Base-by-base conservation (phyloP, 2,888 invertebrate genomes). In the Micropterix aruncella region DNA sequence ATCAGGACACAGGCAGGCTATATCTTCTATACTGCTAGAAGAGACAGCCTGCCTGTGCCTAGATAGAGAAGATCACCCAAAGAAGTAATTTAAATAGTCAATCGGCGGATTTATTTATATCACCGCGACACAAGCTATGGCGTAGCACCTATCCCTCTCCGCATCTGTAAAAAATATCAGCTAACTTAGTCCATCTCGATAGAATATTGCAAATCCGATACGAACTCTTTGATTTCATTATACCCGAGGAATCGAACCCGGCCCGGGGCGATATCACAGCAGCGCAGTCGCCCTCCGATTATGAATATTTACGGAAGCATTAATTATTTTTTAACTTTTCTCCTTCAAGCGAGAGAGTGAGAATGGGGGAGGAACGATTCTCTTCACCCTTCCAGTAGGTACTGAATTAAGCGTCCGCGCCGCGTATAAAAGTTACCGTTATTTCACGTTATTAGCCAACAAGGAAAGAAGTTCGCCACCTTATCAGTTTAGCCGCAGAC, bases 241-340 rank as follows among this genome's bases (percentile, higher is more conserved):
- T n/a, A 27, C 27, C 27, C 27, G 27, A 5, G 27, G 27, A 27
- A 27, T 27, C 27, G 27, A 27, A 27, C 27, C 27, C 27, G 27
- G 27, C 27, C 27, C 7, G 5, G 7, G 27, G 27, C 27, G 7
- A 27, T 27, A 27, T 27, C 27, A 12, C 7, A 27, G 27, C 12
- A 5, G 27, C 27, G 27, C 27, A 27, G 27, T 27, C 27, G 27
- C 60, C 60, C 49, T 47, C 46, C 49, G 47, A 48, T 69, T 71
- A 71, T 71, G 70, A 71, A 71, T 71, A 70, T 71, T 71, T 71
- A 71, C 71, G 70, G 68, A 71, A 67, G 70, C 67, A 70, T 71
- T 71, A 70, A 71, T 70, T 70, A 70, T 70, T 70, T 71, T 70
- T 70, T 69, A 70, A 69, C 68, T 70, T 70, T 47, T 40, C 50